These are phyloP conservation scores for Manis crassicaudata DNA, from an alignment of 2,797 vertebrate genomes.

Conservation along the genomic window DNA sequence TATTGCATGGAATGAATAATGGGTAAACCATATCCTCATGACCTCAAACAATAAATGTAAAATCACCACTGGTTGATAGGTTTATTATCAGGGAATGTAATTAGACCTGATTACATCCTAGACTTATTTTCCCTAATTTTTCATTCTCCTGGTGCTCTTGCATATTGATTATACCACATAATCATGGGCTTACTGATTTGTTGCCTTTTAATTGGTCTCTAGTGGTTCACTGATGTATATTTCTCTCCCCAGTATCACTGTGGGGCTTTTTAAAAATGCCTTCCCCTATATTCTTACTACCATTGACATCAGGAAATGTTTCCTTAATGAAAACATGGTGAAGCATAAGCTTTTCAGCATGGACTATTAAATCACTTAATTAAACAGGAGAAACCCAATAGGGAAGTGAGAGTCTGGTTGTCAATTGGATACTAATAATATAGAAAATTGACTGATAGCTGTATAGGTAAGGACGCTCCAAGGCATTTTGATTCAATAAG, in stretches of 20 bases:
- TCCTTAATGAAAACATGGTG: conserved; percentile 43
- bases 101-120: conserved; percentile 50
- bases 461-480: neutral
- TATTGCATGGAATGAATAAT: neutral
- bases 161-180: conserved; percentile 63
- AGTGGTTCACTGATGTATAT: conserved; percentile 43
- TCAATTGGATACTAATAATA: neutral
- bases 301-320: conserved; percentile 48
- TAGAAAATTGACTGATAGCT: neutral
- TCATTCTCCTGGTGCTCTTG: conserved; percentile 28
- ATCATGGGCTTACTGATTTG: conserved; percentile 54
- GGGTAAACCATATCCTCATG: neutral
- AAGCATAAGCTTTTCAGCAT: neutral
- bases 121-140: conserved; percentile 57
- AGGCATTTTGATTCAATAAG: neutral
- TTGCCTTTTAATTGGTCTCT: conserved; percentile 65
- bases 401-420: neutral
- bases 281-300: neutral
- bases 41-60: conserved; percentile 43
- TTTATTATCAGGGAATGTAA: conserved; percentile 50
- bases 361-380: conserved; percentile 49
- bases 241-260: conserved; percentile 36
- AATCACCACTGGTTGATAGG: neutral
- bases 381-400: neutral
- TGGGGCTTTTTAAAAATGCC: neutral